These are phyloP conservation scores for Aphidoletes aphidimyza DNA, from an alignment of 2,888 invertebrate genomes.

Conservation along the genomic window DNA sequence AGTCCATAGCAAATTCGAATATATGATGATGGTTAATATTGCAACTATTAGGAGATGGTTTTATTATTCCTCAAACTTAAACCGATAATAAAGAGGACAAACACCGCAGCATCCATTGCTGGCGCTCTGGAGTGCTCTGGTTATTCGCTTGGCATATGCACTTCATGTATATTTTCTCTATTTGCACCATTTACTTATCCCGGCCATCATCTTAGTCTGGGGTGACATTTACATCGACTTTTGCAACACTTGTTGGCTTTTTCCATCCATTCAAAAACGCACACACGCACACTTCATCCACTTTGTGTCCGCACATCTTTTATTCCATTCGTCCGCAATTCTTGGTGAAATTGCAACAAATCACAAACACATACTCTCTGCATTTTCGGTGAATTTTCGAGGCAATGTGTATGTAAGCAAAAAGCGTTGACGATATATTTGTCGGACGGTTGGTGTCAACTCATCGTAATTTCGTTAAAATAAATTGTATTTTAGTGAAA, in stretches of 20 bases:
- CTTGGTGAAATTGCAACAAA: neutral
- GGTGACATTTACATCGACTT: conserved; percentile 13
- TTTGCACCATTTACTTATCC: neutral
- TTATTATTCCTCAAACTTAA: conserved; percentile 51
- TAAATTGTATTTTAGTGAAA: conserved; percentile 45
- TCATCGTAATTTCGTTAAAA: conserved; percentile 49
- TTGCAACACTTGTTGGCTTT: conserved; percentile 26
- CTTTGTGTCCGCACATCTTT: neutral
- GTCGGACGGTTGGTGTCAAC: conserved; percentile 39
- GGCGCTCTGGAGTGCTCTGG: neutral
- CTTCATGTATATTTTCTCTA: neutral
- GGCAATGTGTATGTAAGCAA: no score
- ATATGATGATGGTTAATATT: conserved; percentile 51
- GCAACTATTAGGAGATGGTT: conserved; percentile 51
- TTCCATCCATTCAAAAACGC: neutral
- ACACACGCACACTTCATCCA: neutral
- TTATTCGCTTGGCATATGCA: conserved; percentile 14
- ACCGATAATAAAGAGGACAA: conserved; percentile 49
- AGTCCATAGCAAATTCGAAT: conserved; percentile 43
- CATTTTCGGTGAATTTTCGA: neutral
- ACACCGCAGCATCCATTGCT: conserved; percentile 32
- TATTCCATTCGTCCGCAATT: neutral
- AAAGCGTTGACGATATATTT: no score
- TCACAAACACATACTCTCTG: neutral
- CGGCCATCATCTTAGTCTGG: conserved; percentile 38